Evolutionary conservation across 2,888 invertebrate genomes (phyloP).

Genomic region (Pseudanteris insignis): DNA sequence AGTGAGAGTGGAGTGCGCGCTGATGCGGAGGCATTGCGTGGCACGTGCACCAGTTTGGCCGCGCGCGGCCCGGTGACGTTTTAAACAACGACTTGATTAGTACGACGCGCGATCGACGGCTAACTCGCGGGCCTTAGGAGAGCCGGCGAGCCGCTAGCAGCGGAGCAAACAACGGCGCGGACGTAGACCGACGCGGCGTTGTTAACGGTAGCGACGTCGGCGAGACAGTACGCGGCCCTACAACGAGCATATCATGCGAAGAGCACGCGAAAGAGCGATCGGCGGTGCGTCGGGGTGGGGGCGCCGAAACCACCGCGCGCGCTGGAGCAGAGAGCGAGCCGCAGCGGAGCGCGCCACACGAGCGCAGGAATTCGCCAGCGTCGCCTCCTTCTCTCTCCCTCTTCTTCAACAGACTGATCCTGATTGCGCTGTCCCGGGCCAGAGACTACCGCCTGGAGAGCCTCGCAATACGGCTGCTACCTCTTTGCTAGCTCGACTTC

Average conservation of each 20-base stretch:
- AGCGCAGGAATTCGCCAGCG: slow-evolving; percentile 25
- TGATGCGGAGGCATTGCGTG: slow-evolving; percentile 1
- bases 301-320: neutral
- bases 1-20: too few relatives aligned
- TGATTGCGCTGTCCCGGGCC: slow-evolving; percentile 64
- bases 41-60: slow-evolving; percentile 13
- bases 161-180: too few relatives aligned
- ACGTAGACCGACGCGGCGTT: neutral
- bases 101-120: too few relatives aligned
- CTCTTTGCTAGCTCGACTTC: slow-evolving; percentile 50
- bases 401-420: slow-evolving; percentile 52
- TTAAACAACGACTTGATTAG: too few relatives aligned
- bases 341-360: slow-evolving; percentile 11
- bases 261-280: slow-evolving; percentile 18
- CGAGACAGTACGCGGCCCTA: slow-evolving; percentile 23
- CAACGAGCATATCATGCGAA: slow-evolving; percentile 26
- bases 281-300: neutral
- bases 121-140: too few relatives aligned
- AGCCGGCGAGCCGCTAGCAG: too few relatives aligned
- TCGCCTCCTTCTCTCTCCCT: slow-evolving; percentile 3
- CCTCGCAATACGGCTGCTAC: slow-evolving; percentile 59
- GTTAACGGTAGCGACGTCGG: slow-evolving; percentile 4
- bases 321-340: neutral
- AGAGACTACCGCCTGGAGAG: slow-evolving; percentile 63
- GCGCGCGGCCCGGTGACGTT: slow-evolving; percentile 5